Percentiles rank a stretch among this genome's conserved stretches.
Conservation (phyloP, 1,140 invertebrate genomes). For the Rhagoletis zephyria region DNA sequence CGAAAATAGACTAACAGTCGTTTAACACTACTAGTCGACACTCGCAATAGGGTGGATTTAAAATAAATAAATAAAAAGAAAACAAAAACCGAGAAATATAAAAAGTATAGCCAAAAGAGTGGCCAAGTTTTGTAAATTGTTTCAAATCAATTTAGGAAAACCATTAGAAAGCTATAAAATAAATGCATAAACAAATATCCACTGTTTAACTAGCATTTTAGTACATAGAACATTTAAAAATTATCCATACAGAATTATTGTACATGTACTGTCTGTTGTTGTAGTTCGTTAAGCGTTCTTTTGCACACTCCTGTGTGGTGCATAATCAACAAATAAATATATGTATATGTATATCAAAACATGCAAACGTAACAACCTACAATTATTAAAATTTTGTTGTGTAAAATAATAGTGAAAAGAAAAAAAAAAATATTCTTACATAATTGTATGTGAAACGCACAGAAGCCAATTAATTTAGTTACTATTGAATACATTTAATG, state of each 20-base stretch:
- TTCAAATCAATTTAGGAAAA: neutral
- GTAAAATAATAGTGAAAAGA: neutral
- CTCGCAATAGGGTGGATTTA: neutral
- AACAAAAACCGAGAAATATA: neutral
- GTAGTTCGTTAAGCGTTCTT: slow-evolving; percentile 32
- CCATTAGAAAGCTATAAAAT: neutral
- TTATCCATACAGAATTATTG: neutral
- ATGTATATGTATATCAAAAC: neutral
- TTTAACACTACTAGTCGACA: too few species aligned
- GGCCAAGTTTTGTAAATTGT: neutral
- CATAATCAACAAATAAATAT: neutral
- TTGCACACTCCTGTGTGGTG: neutral
- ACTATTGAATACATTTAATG: slow-evolving; percentile 26
- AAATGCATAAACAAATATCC: neutral
- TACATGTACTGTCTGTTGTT: slow-evolving; percentile 38
- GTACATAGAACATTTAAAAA: neutral
- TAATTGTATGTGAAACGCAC: slow-evolving; percentile 21
- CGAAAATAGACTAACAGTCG: too few species aligned
- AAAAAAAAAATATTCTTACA: neutral
- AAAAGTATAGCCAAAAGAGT: neutral
- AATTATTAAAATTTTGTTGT: slow-evolving; percentile 6
- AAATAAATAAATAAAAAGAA: neutral
- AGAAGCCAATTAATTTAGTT: slow-evolving; percentile 23
- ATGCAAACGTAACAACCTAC: slow-evolving; percentile 23
- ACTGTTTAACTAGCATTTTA: neutral